Conservation (phyloP, 2,797 vertebrate species). For the Microtus agrestis region DNA sequence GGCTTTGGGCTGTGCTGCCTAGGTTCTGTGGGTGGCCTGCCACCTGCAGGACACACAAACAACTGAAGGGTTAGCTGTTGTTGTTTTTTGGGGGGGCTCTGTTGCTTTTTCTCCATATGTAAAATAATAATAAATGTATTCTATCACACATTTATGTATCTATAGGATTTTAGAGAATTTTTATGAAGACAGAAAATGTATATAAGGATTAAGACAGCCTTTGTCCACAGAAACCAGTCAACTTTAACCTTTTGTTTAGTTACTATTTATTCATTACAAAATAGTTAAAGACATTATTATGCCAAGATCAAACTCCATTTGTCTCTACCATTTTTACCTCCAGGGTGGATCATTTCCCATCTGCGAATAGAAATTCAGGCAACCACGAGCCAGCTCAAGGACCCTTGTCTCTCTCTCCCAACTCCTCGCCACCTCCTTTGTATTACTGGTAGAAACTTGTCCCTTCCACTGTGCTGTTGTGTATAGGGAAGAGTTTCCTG, state of each 20-base stretch:
- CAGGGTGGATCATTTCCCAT: background rate
- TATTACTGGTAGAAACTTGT: background rate
- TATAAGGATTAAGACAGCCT: background rate
- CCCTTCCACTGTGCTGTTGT: accelerated
- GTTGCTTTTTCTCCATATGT: background rate
- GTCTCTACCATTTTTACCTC: background rate
- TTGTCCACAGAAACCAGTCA: background rate
- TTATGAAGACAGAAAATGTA: background rate
- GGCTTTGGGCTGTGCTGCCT: background rate
- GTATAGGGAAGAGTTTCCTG: background rate
- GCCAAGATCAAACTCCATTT: background rate
- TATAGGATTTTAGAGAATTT: background rate
- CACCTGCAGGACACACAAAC: background rate
- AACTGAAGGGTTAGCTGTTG: background rate
- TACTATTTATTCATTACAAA: background rate
- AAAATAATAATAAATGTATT: background rate
- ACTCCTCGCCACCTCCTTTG: background rate
- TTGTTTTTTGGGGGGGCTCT: background rate
- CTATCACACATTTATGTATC: background rate
- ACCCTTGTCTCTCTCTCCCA: background rate
- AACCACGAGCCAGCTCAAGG: background rate
- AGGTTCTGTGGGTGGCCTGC: background rate
- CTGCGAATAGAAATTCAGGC: background rate
- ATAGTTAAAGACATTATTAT: background rate
- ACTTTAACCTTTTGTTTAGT: background rate